Evolutionary conservation across 2,888 invertebrate species (phyloP), one percentile per base, ranked within the genome.

Genomic region (Ennomos erosarius): DNA sequence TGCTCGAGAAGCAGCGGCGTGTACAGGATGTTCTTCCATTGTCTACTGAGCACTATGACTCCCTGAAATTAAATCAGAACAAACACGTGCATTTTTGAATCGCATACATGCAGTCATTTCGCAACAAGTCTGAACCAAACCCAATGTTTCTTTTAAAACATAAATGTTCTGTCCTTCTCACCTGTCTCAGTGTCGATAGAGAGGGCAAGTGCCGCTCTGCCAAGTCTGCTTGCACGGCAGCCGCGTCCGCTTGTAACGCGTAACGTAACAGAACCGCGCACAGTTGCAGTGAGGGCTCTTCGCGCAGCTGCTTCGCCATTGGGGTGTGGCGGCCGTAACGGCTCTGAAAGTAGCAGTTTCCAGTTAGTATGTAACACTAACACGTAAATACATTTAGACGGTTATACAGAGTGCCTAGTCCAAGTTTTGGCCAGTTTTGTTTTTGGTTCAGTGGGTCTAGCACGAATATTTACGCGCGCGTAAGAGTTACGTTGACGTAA

Each of bases 1-100:
- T 98, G 97, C 75, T 97, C 97, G 54, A 98, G 94, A 40, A 99
- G 91, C 65, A 98, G 92, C 0, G 99, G 99, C 69, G 98, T 98
- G 83, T 99, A 98, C 13, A 99, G 90, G 3, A 98, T 96, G 84
- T 98, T 98, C 89, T 99, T 99, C 99, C 99, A 99, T 82, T 99
- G 99, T 0, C 99, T 94, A 76, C 98, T 98, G 54, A 99, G 92
- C 33, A 99, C 99, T 79, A 99, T 97, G n/a, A 99, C 96, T 34
- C 99, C 99, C 96, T 97, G 80, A 8, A 61, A 62, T 8, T 34
- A 47, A 57, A 10, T 36, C 6, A 6, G 26, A 26, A 26, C 2
- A 26, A 26, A 4, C 26, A 26, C 6, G 26, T 26, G 6, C 3
- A 37, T n/a, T 49, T 4, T 34, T 6, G 0, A 37, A n/a, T 16